These are phyloP conservation scores for Psilanteris sp. DNA, from an alignment of 1,140 invertebrate genomes.

Conservation along the genomic window DNA sequence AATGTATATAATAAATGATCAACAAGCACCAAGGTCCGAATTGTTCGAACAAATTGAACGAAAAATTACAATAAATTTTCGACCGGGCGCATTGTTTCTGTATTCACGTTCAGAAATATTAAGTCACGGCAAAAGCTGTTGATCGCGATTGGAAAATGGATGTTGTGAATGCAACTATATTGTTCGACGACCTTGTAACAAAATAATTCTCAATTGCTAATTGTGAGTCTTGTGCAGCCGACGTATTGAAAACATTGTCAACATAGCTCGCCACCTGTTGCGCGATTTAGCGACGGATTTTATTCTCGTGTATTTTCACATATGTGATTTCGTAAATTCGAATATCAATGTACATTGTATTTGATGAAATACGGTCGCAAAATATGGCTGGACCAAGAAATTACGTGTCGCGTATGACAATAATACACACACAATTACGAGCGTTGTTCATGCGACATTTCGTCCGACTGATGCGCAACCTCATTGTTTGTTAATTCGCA, in stretches of 20 bases:
- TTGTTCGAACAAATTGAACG: no score
- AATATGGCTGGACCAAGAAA: constrained; percentile 22
- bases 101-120: no score
- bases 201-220: constrained; percentile 55
- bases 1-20: no score
- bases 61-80: no score
- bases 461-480: not conserved
- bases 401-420: constrained; percentile 8
- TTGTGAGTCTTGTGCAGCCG: constrained; percentile 54
- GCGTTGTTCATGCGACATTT: not conserved
- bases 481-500: no score
- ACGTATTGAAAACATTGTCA: constrained; percentile 66
- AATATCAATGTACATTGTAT: constrained; percentile 35
- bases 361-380: constrained; percentile 26
- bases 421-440: constrained; percentile 6
- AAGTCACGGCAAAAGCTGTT: not conserved
- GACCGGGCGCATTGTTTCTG: no score
- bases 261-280: constrained; percentile 73
- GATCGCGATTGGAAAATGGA: constrained; percentile 8
- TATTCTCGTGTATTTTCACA: constrained; percentile 70
- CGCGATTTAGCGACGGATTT: constrained; percentile 76
- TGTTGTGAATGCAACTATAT: constrained; percentile 21
- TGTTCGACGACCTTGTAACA: constrained; percentile 29
- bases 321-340: constrained; percentile 61
- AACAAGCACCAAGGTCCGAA: no score